These are phyloP conservation scores for Sclerodermus sp. DNA, from an alignment of 2,888 invertebrate species.

Conservation along the genomic window DNA sequence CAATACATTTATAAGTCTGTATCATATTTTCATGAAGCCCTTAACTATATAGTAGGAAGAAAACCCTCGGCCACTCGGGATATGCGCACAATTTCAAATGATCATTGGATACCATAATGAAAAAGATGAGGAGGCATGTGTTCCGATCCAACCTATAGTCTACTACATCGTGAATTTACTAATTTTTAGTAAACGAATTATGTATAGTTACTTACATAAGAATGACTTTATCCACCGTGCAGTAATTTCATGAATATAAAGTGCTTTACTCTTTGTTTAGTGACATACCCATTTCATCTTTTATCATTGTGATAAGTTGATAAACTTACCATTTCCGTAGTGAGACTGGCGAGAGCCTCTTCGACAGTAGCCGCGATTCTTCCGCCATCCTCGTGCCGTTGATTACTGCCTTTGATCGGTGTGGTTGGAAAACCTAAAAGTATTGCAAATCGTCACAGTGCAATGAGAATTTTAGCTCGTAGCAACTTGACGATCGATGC, in stretches of 20 bases:
- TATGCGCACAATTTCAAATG: not conserved
- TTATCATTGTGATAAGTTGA: not conserved
- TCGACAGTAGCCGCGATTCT: slow-evolving; percentile 63
- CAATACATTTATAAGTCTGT: too few species aligned
- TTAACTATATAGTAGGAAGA: not conserved
- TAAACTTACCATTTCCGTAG: slow-evolving; percentile 80
- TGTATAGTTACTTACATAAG: too few species aligned
- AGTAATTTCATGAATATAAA: too few species aligned
- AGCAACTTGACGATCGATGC: slow-evolving; percentile 10
- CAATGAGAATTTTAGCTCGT: not conserved
- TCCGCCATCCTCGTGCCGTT: slow-evolving; percentile 43
- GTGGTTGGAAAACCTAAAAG: slow-evolving; percentile 67
- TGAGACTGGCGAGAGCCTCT: slow-evolving; percentile 77
- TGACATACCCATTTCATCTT: not conserved
- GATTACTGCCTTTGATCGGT: slow-evolving; percentile 55
- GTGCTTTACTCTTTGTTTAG: too few species aligned
- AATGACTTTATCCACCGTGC: too few species aligned
- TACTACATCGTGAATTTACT: too few species aligned
- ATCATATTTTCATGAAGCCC: too few species aligned
- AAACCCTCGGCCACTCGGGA: slow-evolving; percentile 30
- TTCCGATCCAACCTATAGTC: too few species aligned
- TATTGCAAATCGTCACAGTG: slow-evolving; percentile 21
- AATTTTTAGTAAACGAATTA: too few species aligned
- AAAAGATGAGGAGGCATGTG: too few species aligned
- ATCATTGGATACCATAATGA: not conserved